Base-by-base conservation (phyloP, 2,888 invertebrate species). In the Drymonia ruficornis region DNA sequence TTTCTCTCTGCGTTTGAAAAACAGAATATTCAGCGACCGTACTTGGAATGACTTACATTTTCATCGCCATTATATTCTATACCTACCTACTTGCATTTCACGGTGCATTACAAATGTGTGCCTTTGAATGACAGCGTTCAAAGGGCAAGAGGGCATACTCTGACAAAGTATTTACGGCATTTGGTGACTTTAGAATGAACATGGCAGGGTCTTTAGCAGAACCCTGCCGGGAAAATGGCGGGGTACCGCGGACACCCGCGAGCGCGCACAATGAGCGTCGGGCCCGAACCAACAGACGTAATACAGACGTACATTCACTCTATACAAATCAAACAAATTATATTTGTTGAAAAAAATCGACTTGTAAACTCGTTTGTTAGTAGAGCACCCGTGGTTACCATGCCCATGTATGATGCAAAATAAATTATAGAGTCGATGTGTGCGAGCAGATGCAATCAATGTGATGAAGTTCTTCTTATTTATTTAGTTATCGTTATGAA, bases 301-400 rank as follows among this genome's bases (percentile, higher is more conserved):
- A 80, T 78, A 82, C 83, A 82, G 77, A 76, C 81, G 78, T 78
- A 80, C 81, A 87, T 89, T 88, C 86, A 84, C 79, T 86, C 89
- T 84, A 84, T 87, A 89, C 87, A 91, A 91, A 89, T 89, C 89
- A 90, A 88, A 90, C 89, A 90, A 89, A 91, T 91, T 91, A 87
- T 89, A 87, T 88, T 87, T 87, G 81, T 85, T 80, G 78, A 81
- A 88, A 86, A 47, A 86, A 83, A 73, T 78, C 80, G 79, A 84
- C 82, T 83, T 80, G 78, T 78, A 78, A 79, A 77, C 78, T 80
- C 76, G 78, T 81, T 78, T 54, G 72, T 66, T 68, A 67, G 71
- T 70, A 56, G 68, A 69, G 67, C 71, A 58, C 70, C 71, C 67
- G 68, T 66, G 68, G 71, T 61, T 62, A 56, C 67, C 71, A 62